Conservation (phyloP, 2,888 invertebrate species). For the Proisotoma minuta region DNA sequence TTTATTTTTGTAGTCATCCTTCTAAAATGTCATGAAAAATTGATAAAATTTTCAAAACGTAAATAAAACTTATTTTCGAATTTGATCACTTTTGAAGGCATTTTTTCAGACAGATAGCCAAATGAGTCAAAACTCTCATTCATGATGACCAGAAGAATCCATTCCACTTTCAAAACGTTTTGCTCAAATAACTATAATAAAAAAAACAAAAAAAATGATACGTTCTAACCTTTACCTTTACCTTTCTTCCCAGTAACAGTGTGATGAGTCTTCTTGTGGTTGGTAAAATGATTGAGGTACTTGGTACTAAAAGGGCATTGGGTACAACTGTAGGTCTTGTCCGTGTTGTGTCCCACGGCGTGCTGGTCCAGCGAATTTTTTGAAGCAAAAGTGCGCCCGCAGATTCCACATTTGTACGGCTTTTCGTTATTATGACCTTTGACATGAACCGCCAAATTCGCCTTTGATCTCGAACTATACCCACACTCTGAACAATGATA, state of each 20-base stretch:
- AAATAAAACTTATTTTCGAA: too few species aligned
- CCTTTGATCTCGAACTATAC: conserved; percentile 58
- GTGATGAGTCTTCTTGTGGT: conserved; percentile 63
- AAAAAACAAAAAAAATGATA: conserved; percentile 5
- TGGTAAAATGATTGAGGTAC: conserved; percentile 62
- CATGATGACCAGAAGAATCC: too few species aligned
- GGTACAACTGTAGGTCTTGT: conserved; percentile 61
- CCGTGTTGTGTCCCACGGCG: conserved; percentile 56
- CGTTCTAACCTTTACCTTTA: conserved; percentile 21
- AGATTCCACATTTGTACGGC: conserved; percentile 52
- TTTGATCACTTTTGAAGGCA: too few species aligned
- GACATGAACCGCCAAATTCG: conserved; percentile 59
- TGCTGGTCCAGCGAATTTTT: conserved; percentile 61
- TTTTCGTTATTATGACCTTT: conserved; percentile 46
- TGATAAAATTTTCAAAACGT: too few species aligned
- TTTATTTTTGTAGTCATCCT: conserved; percentile 10
- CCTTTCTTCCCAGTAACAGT: conserved; percentile 49
- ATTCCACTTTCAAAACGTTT: too few species aligned
- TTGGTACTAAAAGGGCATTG: conserved; percentile 65
- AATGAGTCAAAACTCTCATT: too few species aligned
- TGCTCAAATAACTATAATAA: too few species aligned
- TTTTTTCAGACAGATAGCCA: too few species aligned
- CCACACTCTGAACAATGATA: conserved; percentile 58
- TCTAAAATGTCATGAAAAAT: too few species aligned
- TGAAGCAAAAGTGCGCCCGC: conserved; percentile 59